phyloP scores from a whole-genome alignment of 2,888 invertebrate species.

The Tetropium fuscum region DNA sequence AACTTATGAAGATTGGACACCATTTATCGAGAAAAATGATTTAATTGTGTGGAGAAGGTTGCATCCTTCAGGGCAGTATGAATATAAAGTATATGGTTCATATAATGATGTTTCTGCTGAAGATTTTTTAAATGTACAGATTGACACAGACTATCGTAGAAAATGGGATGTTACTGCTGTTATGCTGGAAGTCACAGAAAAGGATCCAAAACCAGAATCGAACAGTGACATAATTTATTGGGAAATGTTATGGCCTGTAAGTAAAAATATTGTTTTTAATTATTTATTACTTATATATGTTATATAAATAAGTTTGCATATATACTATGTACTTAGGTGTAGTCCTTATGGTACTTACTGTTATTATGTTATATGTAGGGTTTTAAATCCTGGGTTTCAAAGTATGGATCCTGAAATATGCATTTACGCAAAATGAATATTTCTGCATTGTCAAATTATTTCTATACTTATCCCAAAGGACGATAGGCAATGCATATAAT shows the following conservation, averaged over 20 bases:
- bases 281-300: no score
- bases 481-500: no score
- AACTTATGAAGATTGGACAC: constrained; percentile 75
- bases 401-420: no score
- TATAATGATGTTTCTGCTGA: constrained; percentile 83
- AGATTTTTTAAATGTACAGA: constrained; percentile 86
- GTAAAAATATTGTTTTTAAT: no score
- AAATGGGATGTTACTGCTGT: constrained; percentile 86
- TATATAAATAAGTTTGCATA: no score
- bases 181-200: constrained; percentile 77
- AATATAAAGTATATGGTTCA: constrained; percentile 89
- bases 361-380: no score
- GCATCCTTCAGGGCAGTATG: constrained; percentile 76
- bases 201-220: constrained; percentile 68
- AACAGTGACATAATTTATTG: constrained; percentile 86
- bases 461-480: no score
- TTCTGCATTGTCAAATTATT: no score
- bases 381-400: no score
- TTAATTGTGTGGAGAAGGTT: constrained; percentile 85
- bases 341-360: no score
- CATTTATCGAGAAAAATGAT: constrained; percentile 83
- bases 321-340: no score
- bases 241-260: constrained; percentile 91
- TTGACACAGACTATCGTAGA: constrained; percentile 82
- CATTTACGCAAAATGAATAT: no score